Base-by-base conservation (phyloP, 2,888 invertebrate species). In the Ophioninae sp. region DNA sequence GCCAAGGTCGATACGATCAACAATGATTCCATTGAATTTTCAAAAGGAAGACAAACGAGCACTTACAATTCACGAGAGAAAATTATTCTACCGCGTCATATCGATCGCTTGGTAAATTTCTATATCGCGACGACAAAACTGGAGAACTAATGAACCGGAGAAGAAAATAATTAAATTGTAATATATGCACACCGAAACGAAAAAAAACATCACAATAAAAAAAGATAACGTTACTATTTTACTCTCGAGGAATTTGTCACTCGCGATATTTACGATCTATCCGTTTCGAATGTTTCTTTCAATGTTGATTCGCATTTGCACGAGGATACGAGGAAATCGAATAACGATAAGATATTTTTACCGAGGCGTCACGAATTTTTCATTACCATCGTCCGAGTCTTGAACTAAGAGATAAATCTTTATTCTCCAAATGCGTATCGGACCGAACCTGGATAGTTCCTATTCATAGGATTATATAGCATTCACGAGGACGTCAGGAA, bases 171-270 rank as follows among this genome's bases (percentile, higher is more conserved):
- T 76, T 67, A 85, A 85, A 88, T 90, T 93, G 92, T 93, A 92
- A 92, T 92, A 92, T 92, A 92, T 92, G 90, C 91, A 89, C 90
- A 91, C 90, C 89, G 89, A 92, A 74, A 83, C 44, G 68, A 64
- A 82, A 67, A 72, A 30, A 30, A 30, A 30, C 30, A 81, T 61
- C 81, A 56, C 75, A 84, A 92, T 92, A 93, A 93, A 92, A 51
- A 90, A 91, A 90, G 89, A 91, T 87, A 75, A 80, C 68, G 90
- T 93, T 92, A 92, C 90, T 92, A 93, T 93, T 92, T 92, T 93
- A 92, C 30, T 85, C 75, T 77, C 76, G 76, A 84, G 59, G 6
- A 23, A 37, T 13, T 41, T 13, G 69, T 44, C 23, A 37, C 63
- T 13, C 72, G 39, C 20, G 41, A 23, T 22, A 63, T 23, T 13